Percentiles rank a stretch among this genome's conserved stretches.
These are phyloP conservation scores for Danio choprae DNA, from an alignment of 2,797 vertebrate genomes.

Conservation along the genomic window DNA sequence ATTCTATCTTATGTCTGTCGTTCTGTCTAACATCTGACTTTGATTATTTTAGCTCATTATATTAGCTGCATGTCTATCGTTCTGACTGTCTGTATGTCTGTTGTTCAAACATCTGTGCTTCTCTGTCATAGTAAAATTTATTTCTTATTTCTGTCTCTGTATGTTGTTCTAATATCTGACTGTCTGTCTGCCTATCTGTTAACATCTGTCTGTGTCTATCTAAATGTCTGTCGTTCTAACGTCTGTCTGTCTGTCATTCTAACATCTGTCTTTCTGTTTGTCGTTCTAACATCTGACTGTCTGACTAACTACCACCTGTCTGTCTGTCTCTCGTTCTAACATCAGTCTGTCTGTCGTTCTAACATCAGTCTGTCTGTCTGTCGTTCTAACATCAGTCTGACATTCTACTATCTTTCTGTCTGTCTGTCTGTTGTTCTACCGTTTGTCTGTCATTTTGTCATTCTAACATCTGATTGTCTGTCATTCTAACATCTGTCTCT, in stretches of 20 bases:
- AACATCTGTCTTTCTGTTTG: background rate
- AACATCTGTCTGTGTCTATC: background rate
- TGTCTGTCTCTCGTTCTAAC: too few species aligned
- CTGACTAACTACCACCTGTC: too few species aligned
- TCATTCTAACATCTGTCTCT: background rate
- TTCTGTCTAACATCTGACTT: too few species aligned
- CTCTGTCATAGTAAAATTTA: too few species aligned
- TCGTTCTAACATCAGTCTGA: too few species aligned
- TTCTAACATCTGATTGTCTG: too few species aligned
- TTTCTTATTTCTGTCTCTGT: background rate
- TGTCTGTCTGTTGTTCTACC: background rate
- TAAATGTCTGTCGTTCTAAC: background rate
- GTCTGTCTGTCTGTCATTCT: background rate
- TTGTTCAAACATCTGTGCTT: background rate
- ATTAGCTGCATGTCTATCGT: background rate
- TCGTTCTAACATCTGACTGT: background rate
- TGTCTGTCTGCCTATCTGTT: too few species aligned
- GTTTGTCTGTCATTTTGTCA: background rate
- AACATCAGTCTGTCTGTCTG: accelerated
- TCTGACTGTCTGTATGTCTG: background rate
- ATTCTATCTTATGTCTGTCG: too few species aligned
- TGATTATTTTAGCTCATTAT: too few species aligned
- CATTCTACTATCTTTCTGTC: accelerated
- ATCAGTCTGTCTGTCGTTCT: background rate
- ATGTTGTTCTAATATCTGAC: background rate